phyloP scores from a whole-genome alignment of 2,797 vertebrate species.

The Manis crassicaudata region DNA sequence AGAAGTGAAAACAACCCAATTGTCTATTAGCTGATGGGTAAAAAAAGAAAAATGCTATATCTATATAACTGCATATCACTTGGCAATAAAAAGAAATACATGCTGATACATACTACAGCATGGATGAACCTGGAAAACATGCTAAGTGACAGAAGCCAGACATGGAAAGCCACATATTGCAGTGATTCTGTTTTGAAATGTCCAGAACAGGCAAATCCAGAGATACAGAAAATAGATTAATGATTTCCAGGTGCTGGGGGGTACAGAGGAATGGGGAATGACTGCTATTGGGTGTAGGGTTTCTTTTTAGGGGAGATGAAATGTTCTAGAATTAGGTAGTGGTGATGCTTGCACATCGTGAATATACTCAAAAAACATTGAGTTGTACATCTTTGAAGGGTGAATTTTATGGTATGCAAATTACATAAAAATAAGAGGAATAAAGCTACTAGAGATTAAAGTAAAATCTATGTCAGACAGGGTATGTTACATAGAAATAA shows the following conservation, averaged over 20 bases:
- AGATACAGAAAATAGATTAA: neutral
- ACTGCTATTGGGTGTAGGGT: neutral
- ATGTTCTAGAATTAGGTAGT: constrained; percentile 9
- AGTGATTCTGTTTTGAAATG: neutral
- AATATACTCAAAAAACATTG: neutral
- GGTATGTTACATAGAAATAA: neutral
- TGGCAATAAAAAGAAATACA: constrained; percentile 14
- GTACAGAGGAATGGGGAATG: neutral
- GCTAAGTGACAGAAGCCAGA: constrained; percentile 5
- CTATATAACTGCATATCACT: neutral
- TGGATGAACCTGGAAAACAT: neutral
- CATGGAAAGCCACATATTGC: neutral
- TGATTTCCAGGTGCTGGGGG: neutral
- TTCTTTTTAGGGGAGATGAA: neutral
- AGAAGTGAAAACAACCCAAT: neutral
- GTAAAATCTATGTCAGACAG: neutral
- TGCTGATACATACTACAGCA: neutral
- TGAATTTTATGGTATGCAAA: constrained; percentile 33
- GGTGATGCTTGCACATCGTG: neutral
- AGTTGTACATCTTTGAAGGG: neutral
- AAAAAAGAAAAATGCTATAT: neutral
- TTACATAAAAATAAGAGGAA: constrained; percentile 40
- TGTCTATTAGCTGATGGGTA: neutral
- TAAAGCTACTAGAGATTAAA: constrained; percentile 8
- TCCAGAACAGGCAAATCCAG: neutral